These are phyloP conservation scores for Seriola aureovittata DNA, from an alignment of 2,113 vertebrate species.

Conservation along the genomic window DNA sequence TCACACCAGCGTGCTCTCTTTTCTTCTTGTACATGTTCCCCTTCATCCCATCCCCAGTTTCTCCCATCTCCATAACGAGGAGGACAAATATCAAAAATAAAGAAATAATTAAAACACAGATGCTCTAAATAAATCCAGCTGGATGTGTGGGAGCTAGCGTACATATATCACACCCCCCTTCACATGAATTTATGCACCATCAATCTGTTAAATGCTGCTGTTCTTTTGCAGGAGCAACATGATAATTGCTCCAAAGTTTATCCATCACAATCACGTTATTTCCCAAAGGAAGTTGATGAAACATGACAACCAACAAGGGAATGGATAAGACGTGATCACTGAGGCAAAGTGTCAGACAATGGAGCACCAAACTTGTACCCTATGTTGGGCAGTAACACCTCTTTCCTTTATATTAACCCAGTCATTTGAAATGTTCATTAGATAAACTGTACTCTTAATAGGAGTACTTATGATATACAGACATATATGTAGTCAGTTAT, in stretches of 20 bases:
- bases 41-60: not conserved
- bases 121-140: slow-evolving; percentile 51
- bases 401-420: not conserved
- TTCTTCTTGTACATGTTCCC: not conserved
- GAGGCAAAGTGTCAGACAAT: slow-evolving; percentile 14
- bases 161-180: slow-evolving; percentile 1
- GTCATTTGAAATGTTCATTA: not conserved
- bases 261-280: slow-evolving; percentile 28
- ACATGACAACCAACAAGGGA: slow-evolving; percentile 46
- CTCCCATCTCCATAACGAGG: not conserved
- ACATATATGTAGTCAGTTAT: not conserved
- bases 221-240: slow-evolving; percentile 29
- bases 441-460: not conserved
- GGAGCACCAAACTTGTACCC: not conserved
- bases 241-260: slow-evolving; percentile 32
- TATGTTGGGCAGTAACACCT: not conserved
- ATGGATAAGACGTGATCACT: slow-evolving; percentile 9
- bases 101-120: slow-evolving; percentile 38
- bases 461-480: not conserved
- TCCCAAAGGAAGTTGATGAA: slow-evolving; percentile 51
- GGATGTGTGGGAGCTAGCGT: slow-evolving; percentile 36
- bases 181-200: slow-evolving; percentile 13
- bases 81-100: slow-evolving; percentile 40
- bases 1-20: slow-evolving; percentile 8
- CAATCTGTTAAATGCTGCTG: slow-evolving; percentile 46